Conservation (phyloP, 2,113 vertebrate genomes). For the Paradoxurus hermaphroditus region DNA sequence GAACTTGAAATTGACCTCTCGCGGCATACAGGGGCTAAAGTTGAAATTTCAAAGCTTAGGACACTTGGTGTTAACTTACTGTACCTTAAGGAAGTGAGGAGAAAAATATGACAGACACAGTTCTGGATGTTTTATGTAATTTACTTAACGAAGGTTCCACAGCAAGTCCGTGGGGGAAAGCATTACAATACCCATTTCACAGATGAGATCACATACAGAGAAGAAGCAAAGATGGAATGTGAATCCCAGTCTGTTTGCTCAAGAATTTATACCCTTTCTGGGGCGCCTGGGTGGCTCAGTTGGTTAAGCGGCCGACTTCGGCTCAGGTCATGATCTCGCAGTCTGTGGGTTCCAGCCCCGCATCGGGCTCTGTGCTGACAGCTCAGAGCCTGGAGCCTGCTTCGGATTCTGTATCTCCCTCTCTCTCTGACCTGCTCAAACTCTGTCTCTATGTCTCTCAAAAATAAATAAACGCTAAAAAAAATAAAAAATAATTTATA, state of each 20-base stretch:
- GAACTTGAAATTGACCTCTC: background rate
- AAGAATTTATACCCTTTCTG: background rate
- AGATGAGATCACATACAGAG: background rate
- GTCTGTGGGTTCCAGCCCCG: too few species aligned
- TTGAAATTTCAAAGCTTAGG: background rate
- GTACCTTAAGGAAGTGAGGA: background rate
- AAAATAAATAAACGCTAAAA: too few species aligned
- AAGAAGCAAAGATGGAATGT: background rate
- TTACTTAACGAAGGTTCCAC: background rate
- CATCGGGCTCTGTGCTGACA: too few species aligned
- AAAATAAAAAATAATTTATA: too few species aligned
- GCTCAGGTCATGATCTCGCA: too few species aligned
- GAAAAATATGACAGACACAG: background rate
- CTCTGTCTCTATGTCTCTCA: too few species aligned
- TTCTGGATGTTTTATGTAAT: background rate
- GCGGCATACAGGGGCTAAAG: background rate
- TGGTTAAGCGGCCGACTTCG: too few species aligned
- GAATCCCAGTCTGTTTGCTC: background rate
- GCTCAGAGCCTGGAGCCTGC: too few species aligned
- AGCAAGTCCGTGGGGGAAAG: background rate
- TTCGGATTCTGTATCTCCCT: too few species aligned
- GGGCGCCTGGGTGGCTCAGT: too few species aligned
- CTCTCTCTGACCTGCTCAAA: too few species aligned
- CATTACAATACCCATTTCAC: background rate
- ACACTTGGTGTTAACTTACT: background rate